Conservation (phyloP, 2,797 vertebrate species). For the Petrocephalus sullivani region DNA sequence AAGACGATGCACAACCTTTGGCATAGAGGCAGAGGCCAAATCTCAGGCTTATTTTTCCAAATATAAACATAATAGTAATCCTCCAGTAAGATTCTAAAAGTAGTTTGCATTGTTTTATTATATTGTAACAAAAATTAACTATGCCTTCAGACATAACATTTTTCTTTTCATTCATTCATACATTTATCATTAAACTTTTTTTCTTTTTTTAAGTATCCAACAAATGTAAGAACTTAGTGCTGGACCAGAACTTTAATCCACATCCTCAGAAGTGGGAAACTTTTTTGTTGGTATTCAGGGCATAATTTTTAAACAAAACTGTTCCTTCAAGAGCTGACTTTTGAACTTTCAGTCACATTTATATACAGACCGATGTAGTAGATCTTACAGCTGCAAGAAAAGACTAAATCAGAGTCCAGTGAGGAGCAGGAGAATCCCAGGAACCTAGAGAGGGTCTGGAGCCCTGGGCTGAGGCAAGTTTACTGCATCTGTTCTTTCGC, state of each 20-base stretch:
- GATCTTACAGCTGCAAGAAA: not conserved
- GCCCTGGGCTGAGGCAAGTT: not conserved
- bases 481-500: not conserved
- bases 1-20: not conserved
- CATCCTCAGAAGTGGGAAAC: not conserved
- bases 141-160: not conserved
- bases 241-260: not conserved
- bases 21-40: not conserved
- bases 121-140: not conserved
- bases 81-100: not conserved
- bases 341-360: not conserved
- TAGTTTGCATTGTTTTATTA: conserved; percentile 1
- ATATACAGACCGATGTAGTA: not conserved
- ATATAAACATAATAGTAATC: not conserved
- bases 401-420: not conserved
- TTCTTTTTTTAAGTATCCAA: not conserved
- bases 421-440: not conserved
- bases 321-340: not conserved
- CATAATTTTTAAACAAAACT: not conserved
- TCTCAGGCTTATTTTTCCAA: not conserved
- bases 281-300: not conserved
- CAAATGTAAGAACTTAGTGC: not conserved
- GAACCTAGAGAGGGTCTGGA: not conserved
- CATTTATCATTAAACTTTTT: not conserved
- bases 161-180: not conserved